These are phyloP conservation scores for Brachionus plicatilis DNA, from an alignment of 1,140 invertebrate species.

Conservation along the genomic window DNA sequence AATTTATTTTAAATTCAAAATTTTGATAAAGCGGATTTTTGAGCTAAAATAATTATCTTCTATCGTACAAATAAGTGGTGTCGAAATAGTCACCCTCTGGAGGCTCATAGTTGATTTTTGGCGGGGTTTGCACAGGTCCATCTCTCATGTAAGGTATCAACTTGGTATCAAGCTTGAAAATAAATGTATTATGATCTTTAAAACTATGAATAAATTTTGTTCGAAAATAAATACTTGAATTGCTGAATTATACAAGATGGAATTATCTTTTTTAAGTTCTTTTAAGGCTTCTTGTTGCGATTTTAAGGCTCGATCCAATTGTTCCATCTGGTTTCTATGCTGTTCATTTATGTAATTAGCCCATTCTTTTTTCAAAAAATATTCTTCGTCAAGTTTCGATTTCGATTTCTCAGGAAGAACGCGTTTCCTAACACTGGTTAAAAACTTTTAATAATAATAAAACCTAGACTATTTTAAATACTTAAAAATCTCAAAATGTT, in stretches of 20 bases:
- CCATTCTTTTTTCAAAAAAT: slow-evolving; percentile 39
- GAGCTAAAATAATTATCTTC: not conserved
- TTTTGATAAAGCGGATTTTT: not conserved
- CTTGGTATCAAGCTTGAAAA: not conserved
- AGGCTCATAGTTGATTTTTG: slow-evolving; percentile 5
- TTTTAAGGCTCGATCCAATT: not conserved
- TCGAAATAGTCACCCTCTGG: slow-evolving; percentile 40
- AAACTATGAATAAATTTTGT: no score
- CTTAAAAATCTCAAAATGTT: not conserved
- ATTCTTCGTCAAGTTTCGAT: not conserved
- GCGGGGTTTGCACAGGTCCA: slow-evolving; percentile 19
- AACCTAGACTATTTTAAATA: not conserved
- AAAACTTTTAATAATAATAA: not conserved
- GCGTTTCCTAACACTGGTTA: not conserved
- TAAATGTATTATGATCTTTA: not conserved
- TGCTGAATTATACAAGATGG: not conserved
- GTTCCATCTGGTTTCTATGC: not conserved
- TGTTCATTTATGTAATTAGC: slow-evolving; percentile 17
- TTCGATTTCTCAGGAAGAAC: not conserved
- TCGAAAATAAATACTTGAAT: slow-evolving; percentile 20
- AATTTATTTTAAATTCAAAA: not conserved
- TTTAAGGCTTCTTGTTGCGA: slow-evolving; percentile 24
- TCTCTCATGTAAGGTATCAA: not conserved
- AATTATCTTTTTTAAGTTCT: slow-evolving; percentile 27
- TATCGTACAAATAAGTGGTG: slow-evolving; percentile 36